Percentiles rank a stretch among this genome's conserved stretches.
These are phyloP conservation scores for Euschistus heros DNA, from an alignment of 1,140 invertebrate genomes.

Conservation along the genomic window DNA sequence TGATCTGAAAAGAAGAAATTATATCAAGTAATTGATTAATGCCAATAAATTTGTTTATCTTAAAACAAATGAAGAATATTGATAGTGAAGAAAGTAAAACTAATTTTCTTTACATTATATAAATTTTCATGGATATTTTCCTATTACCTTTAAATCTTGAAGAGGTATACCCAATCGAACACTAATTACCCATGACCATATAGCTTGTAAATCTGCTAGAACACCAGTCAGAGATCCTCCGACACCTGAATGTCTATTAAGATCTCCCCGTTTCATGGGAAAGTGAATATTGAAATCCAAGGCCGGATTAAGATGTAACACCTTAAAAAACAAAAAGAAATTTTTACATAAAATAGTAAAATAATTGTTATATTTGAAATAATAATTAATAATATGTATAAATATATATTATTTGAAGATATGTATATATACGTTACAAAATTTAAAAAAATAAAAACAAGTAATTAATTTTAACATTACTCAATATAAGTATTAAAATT, in stretches of 20 bases:
- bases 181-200: constrained; percentile 74
- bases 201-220: constrained; percentile 71
- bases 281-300: constrained; percentile 77
- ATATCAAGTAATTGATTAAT: too few species aligned
- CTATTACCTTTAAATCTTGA: constrained; percentile 54
- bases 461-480: too few species aligned
- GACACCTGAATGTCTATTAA: constrained; percentile 71
- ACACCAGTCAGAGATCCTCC: constrained; percentile 76
- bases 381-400: too few species aligned
- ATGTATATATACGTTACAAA: too few species aligned
- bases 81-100: too few species aligned
- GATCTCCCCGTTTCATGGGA: constrained; percentile 72
- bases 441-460: too few species aligned
- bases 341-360: not conserved
- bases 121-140: constrained; percentile 9
- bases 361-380: too few species aligned
- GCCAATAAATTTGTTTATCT: not conserved
- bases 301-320: constrained; percentile 60
- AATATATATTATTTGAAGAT: too few species aligned
- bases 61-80: not conserved
- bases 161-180: constrained; percentile 63
- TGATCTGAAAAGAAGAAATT: too few species aligned
- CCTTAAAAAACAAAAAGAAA: constrained; percentile 34
- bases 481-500: too few species aligned
- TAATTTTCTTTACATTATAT: not conserved